Conservation (phyloP, 2,113 vertebrate genomes). For the Galeopterus variegatus region DNA sequence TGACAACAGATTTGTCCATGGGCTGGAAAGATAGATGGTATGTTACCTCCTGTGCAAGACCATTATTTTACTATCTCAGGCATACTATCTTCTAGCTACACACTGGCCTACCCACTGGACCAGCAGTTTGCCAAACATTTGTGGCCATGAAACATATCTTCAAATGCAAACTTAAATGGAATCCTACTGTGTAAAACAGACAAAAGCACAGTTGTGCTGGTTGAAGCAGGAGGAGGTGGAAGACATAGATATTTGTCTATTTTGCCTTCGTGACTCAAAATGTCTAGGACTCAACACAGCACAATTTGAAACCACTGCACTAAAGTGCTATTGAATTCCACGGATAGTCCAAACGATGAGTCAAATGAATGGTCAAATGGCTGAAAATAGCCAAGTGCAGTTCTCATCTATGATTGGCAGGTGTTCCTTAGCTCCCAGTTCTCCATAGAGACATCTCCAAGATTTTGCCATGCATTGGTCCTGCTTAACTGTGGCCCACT, state of each 20-base stretch:
- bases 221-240: not conserved
- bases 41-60: not conserved
- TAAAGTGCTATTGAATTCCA: not conserved
- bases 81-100: not conserved
- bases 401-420: not conserved
- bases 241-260: not conserved
- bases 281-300: not conserved
- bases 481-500: not conserved
- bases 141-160: not conserved
- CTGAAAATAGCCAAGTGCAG: not conserved
- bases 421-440: not conserved
- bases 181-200: not conserved
- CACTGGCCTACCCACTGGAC: not conserved
- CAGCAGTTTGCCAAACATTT: not conserved
- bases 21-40: not conserved
- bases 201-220: not conserved
- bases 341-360: not conserved
- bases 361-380: not conserved
- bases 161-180: not conserved
- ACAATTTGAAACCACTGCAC: not conserved
- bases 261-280: not conserved
- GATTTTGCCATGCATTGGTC: not conserved
- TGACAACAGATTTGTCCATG: not conserved
- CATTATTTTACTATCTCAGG: not conserved
- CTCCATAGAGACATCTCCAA: not conserved